Evolutionary conservation across 2,797 vertebrate species (phyloP).

Genomic region (Micrastur ruficollis): DNA sequence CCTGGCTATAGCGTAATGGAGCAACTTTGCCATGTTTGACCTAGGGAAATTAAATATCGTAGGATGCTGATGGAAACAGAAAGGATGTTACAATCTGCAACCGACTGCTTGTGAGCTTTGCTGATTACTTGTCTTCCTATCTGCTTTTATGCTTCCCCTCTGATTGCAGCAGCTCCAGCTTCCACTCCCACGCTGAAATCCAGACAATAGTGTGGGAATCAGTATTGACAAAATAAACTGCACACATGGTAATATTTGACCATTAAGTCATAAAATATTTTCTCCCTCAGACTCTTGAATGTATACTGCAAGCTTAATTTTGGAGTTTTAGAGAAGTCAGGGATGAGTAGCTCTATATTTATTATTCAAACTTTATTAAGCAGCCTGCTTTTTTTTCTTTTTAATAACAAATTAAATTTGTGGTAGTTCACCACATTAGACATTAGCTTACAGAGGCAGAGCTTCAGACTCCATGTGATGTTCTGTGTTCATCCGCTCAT

Average conservation of each 20-base stretch:
- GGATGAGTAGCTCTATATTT: background rate
- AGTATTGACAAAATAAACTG: conserved; percentile 23
- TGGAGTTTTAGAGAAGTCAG: background rate
- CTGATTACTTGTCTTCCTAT: background rate
- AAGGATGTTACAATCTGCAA: background rate
- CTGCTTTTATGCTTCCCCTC: background rate
- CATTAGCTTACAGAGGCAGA: background rate
- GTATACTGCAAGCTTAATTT: background rate
- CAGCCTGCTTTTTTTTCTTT: background rate
- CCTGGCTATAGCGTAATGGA: background rate
- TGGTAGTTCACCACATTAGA: background rate
- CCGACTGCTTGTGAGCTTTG: background rate
- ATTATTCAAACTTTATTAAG: background rate
- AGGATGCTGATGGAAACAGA: background rate
- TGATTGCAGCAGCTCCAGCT: background rate
- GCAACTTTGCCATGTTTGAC: background rate
- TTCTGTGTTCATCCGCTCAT: background rate
- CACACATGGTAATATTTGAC: background rate
- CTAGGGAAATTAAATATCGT: background rate
- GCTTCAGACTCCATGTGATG: background rate
- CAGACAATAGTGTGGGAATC: conserved; percentile 1
- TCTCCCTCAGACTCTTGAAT: background rate
- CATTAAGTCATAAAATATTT: background rate
- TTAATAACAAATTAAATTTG: background rate
- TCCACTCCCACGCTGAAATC: background rate